Percentiles rank a stretch among this genome's conserved stretches.
phyloP scores from a whole-genome alignment of 2,113 vertebrate genomes.

The Pitta sordida region DNA sequence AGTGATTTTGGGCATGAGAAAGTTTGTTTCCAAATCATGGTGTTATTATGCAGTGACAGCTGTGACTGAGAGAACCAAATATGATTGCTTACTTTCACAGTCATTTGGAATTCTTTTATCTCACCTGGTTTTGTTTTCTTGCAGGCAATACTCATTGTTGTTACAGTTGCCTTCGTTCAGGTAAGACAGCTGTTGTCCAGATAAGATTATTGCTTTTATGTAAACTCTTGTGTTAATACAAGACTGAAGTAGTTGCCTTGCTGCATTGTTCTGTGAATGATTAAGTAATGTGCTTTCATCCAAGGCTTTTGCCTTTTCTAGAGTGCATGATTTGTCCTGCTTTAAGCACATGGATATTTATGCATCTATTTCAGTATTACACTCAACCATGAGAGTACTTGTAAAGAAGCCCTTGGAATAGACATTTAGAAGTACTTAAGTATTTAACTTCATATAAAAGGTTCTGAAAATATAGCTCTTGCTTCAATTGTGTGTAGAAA shows the following conservation, averaged over 20 bases:
- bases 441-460: neutral
- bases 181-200: conserved; percentile 67
- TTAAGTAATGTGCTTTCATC: neutral
- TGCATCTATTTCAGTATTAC: neutral
- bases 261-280: neutral
- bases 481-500: neutral
- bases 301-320: neutral
- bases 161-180: conserved; percentile 98
- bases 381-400: neutral
- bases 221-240: neutral
- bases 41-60: neutral
- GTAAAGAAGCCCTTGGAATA: neutral
- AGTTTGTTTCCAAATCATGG: neutral
- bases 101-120: neutral
- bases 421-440: neutral
- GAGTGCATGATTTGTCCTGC: neutral
- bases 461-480: neutral
- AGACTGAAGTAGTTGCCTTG: neutral
- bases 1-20: neutral
- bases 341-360: neutral
- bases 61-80: neutral
- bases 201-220: neutral
- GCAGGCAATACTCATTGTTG: conserved; percentile 96
- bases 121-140: neutral
- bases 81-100: neutral